Percentiles rank a stretch among this genome's conserved stretches.
Evolutionary conservation across 2,113 vertebrate genomes (phyloP).

Genomic region (Gallinago undulata): DNA sequence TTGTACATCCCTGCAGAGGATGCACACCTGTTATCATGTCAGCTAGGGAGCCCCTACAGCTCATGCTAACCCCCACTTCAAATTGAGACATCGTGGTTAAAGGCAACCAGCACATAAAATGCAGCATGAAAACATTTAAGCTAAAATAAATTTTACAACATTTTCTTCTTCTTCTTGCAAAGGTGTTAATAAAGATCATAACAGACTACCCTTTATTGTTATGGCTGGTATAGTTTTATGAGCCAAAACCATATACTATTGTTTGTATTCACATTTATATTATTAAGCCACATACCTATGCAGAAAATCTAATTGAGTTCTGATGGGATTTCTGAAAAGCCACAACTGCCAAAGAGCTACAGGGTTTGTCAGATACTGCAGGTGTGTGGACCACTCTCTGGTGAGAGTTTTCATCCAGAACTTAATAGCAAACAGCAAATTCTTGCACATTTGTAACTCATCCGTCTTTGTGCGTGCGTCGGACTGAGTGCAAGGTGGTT

Average conservation of each 20-base stretch:
- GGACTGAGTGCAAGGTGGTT: background rate
- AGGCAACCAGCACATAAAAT: background rate
- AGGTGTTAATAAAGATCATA: background rate
- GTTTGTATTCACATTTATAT: constrained; percentile 9
- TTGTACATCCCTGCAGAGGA: background rate
- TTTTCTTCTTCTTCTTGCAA: background rate
- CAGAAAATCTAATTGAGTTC: constrained; percentile 14
- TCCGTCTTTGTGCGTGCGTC: fast-evolving
- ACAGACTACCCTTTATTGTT: background rate
- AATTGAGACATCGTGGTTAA: background rate
- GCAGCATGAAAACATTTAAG: background rate
- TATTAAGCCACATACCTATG: background rate
- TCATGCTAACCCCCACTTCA: fast-evolving
- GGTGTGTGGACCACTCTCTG: background rate
- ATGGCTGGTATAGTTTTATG: background rate
- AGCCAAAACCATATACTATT: background rate
- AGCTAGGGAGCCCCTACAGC: background rate
- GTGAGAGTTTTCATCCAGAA: background rate
- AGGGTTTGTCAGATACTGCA: constrained; percentile 3
- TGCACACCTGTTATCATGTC: background rate
- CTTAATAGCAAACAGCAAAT: background rate
- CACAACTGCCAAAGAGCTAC: constrained; percentile 1
- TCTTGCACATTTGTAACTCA: background rate
- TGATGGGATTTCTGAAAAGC: background rate
- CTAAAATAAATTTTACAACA: background rate